Percentiles rank a stretch among this genome's conserved stretches.
These are phyloP conservation scores for Terrapene triunguis DNA, from an alignment of 2,113 vertebrate genomes.

Conservation along the genomic window DNA sequence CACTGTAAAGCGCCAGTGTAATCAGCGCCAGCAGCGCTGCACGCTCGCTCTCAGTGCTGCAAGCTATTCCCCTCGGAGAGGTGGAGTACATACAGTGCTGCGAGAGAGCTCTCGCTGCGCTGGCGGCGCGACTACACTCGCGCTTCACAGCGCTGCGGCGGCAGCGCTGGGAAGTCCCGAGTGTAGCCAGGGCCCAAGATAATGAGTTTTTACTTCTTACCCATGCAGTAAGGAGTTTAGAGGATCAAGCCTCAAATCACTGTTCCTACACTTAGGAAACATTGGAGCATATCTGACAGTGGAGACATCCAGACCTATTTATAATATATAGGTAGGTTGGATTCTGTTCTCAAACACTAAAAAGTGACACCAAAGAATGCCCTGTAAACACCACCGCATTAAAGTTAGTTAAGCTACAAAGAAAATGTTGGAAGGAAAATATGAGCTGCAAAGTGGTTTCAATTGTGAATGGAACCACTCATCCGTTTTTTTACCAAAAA, in stretches of 20 bases:
- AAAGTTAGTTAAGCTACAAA: background rate
- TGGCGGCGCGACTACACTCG: too few relatives aligned
- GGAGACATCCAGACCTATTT: background rate
- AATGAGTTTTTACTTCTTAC: background rate
- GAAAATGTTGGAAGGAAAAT: background rate
- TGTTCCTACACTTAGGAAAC: background rate
- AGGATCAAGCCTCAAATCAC: too few relatives aligned
- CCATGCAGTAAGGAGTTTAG: too few relatives aligned
- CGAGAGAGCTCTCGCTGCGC: too few relatives aligned
- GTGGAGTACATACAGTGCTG: too few relatives aligned
- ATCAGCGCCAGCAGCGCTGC: too few relatives aligned
- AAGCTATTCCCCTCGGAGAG: too few relatives aligned
- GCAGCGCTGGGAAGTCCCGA: too few relatives aligned
- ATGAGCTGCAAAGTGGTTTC: background rate
- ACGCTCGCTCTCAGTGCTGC: too few relatives aligned
- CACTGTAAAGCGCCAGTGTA: too few relatives aligned
- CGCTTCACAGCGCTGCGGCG: too few relatives aligned
- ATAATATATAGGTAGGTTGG: background rate
- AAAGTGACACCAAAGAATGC: background rate
- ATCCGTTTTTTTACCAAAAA: background rate
- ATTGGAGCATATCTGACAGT: background rate
- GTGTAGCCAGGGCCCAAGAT: background rate
- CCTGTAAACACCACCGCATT: background rate
- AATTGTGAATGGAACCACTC: background rate
- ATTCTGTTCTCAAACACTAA: background rate